Evolutionary conservation across 2,797 vertebrate species (phyloP).

Genomic region (Cetoscarus ocellatus): DNA sequence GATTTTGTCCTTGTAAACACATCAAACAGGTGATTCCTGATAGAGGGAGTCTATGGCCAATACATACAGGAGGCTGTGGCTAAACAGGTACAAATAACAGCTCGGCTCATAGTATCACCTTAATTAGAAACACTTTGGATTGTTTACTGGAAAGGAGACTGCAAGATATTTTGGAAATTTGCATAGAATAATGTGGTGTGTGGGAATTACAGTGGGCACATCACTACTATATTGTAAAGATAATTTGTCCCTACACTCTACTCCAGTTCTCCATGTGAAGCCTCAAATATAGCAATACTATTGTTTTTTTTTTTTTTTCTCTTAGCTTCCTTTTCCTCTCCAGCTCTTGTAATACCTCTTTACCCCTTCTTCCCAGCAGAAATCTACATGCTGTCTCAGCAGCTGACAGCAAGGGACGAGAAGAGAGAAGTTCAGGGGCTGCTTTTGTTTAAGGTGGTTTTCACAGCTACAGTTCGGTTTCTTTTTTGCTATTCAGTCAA

Average conservation of each 20-base stretch:
- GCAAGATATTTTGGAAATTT: no score
- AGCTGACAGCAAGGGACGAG: slow-evolving; percentile 56
- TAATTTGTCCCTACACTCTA: background rate
- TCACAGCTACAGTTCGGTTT: no score
- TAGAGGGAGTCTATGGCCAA: no score
- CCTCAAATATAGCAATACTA: slow-evolving; percentile 42
- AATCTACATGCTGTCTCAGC: slow-evolving; percentile 76
- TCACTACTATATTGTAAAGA: slow-evolving; percentile 26
- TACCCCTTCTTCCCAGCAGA: slow-evolving; percentile 65
- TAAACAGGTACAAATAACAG: no score
- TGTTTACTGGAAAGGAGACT: no score
- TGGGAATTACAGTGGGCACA: background rate
- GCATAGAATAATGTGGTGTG: no score
- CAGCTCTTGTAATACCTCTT: slow-evolving; percentile 68
- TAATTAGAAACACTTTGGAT: no score
- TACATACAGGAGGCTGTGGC: no score
- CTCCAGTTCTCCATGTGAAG: slow-evolving; percentile 47
- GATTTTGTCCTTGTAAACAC: no score
- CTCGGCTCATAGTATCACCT: no score
- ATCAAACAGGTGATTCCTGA: no score
- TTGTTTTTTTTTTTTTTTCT: slow-evolving; percentile 68
- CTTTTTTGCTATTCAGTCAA: no score
- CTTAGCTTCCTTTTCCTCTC: slow-evolving; percentile 66
- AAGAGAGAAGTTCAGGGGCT: slow-evolving; percentile 61
- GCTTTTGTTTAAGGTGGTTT: slow-evolving; percentile 68